Conservation (phyloP, 2,888 invertebrate genomes). For the Lasioglossum oenotherae region DNA sequence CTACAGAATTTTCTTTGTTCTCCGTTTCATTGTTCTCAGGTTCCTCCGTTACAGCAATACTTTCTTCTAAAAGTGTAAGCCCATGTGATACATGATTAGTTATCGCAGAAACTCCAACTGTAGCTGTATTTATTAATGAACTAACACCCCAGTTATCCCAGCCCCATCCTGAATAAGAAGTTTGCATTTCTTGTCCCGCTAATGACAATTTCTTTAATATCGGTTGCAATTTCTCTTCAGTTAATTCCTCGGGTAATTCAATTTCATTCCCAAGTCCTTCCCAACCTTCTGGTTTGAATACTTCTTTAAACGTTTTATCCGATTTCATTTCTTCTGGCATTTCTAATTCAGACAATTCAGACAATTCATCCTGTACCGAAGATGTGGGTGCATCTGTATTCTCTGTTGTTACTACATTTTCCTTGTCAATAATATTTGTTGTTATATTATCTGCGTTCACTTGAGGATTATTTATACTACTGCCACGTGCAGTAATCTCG, state of each 20-base stretch:
- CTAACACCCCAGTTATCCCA: slow-evolving; percentile 93
- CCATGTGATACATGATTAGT: slow-evolving; percentile 94
- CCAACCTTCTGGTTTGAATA: slow-evolving; percentile 84
- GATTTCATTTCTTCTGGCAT: slow-evolving; percentile 80
- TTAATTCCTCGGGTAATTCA: slow-evolving; percentile 80
- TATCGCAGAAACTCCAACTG: slow-evolving; percentile 90
- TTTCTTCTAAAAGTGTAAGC: slow-evolving; percentile 91
- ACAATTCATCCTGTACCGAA: slow-evolving; percentile 42
- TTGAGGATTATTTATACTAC: slow-evolving; percentile 24
- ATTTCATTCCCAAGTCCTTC: slow-evolving; percentile 79
- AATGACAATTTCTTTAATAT: slow-evolving; percentile 81
- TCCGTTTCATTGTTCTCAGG: slow-evolving; percentile 88
- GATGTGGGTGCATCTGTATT: neutral
- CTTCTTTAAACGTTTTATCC: slow-evolving; percentile 80
- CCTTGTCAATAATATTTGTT: neutral
- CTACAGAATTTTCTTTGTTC: slow-evolving; percentile 34
- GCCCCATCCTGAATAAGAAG: slow-evolving; percentile 82
- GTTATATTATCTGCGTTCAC: slow-evolving; percentile 2
- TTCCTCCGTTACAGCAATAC: slow-evolving; percentile 93
- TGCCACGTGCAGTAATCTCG: neutral
- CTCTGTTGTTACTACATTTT: neutral
- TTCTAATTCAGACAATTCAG: slow-evolving; percentile 65
- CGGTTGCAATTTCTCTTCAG: slow-evolving; percentile 73
- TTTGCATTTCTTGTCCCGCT: slow-evolving; percentile 53
- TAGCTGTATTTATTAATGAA: slow-evolving; percentile 91